Evolutionary conservation across 2,113 vertebrate species (phyloP).

Genomic region (Crotalus helleri): DNA sequence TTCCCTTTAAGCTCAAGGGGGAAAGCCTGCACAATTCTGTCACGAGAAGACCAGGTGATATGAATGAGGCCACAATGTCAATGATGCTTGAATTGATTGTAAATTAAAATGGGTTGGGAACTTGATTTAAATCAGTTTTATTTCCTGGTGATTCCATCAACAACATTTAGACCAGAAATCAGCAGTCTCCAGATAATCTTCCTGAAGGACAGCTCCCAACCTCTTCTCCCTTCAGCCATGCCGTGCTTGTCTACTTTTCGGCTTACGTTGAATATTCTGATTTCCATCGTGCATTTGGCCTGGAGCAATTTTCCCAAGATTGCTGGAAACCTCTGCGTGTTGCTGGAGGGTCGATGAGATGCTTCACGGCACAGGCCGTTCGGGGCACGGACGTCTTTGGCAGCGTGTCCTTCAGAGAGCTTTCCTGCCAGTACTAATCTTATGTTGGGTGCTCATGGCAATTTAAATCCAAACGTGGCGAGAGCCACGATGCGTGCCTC

Average conservation of each 20-base stretch:
- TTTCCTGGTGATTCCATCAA: background rate
- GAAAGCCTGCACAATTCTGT: background rate
- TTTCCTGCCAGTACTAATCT: background rate
- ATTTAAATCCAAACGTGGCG: background rate
- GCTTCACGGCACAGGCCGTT: background rate
- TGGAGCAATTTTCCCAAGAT: background rate
- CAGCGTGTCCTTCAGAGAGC: background rate
- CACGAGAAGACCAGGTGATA: background rate
- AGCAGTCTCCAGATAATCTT: background rate
- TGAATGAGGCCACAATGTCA: background rate
- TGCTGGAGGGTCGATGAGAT: background rate
- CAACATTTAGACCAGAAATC: background rate
- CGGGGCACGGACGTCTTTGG: background rate
- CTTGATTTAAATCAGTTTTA: background rate
- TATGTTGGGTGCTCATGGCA: background rate
- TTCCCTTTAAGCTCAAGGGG: background rate
- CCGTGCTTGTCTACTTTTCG: background rate
- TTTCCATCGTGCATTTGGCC: background rate
- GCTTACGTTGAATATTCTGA: background rate
- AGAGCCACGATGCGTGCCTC: background rate
- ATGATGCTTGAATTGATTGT: background rate
- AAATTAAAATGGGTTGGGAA: background rate
- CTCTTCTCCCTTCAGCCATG: background rate
- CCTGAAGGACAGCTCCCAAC: background rate
- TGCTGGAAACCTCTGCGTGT: background rate